Evolutionary conservation across 2,888 invertebrate species (phyloP).

Genomic region (Tridacna crocea): DNA sequence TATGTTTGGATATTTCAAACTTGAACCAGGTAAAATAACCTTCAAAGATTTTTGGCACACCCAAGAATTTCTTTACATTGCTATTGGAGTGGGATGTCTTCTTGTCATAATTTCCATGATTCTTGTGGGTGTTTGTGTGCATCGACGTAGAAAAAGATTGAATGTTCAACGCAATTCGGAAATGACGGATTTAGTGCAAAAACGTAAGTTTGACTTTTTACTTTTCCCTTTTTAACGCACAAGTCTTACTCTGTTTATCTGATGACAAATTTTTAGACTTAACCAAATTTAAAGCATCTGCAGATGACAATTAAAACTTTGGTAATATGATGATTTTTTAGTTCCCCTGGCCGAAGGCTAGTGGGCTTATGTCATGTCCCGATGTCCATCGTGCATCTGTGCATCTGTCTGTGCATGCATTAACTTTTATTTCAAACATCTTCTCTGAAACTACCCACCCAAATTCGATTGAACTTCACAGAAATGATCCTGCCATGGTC

Average conservation of each 20-base stretch:
- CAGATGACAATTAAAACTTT: too few relatives aligned
- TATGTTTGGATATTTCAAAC: not conserved
- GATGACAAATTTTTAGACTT: not conserved
- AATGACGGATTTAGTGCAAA: not conserved
- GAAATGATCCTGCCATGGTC: too few relatives aligned
- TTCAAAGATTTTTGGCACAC: slow-evolving; percentile 22
- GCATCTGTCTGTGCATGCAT: too few relatives aligned
- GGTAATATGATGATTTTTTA: too few relatives aligned
- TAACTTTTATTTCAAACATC: too few relatives aligned
- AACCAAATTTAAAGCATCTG: too few relatives aligned
- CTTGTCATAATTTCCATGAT: not conserved
- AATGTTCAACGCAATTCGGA: not conserved
- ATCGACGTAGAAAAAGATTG: not conserved
- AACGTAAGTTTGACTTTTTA: not conserved
- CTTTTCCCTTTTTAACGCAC: too few relatives aligned
- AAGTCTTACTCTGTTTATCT: not conserved
- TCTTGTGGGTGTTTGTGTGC: not conserved
- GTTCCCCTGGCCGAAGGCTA: too few relatives aligned
- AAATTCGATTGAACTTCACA: too few relatives aligned
- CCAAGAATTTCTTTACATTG: slow-evolving; percentile 9
- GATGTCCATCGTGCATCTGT: too few relatives aligned
- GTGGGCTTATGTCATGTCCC: too few relatives aligned
- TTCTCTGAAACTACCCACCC: too few relatives aligned
- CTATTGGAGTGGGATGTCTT: slow-evolving; percentile 1
- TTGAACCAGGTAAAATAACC: slow-evolving; percentile 4